Base-by-base conservation (phyloP, 1,140 invertebrate species). In the Himalopsyche phryganea region DNA sequence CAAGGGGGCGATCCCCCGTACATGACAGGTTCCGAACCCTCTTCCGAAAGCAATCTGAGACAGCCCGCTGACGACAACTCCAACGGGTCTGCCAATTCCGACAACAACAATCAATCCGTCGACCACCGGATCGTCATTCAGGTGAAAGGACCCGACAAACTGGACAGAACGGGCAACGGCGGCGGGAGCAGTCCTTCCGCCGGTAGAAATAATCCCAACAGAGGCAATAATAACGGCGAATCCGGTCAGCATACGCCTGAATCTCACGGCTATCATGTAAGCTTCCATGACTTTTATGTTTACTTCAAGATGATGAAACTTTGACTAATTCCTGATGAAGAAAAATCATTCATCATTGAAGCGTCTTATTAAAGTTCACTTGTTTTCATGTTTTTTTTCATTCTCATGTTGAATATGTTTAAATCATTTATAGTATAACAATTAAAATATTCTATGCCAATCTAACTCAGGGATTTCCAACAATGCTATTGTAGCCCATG, bases 111-210 rank as follows among this genome's bases (percentile, higher is more conserved):
- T 63, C 65, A 79, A 32, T 73, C 76, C 58, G 75, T 79, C 18
- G 87, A 91, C 66, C 86, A 89, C 72, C 84, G 86, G 71, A 88
- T 91, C 78, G 87, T 91, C 47, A 91, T 91, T 74, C 88, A 91
- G 74, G 89, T 91, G 40, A 89, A 88, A 64, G 87, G 87, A 44
- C 83, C 83, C 9, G 85, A 85, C 45, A 85, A 82, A 67, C 81
- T 80, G 50, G 73, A 68, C 64, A 65, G 44, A 54, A 19, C 50
- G 23, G 18, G 32, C 14, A 56, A 60, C 46, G 57, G 52, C 33
- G 60, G 61, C 10, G 17, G 13, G 20, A 18, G 18, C 11, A 59
- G 55, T 23, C 45, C 50, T 7, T 19, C 28, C 1, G 17, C 40
- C 15, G n/a, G 20, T 14, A 57, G 55, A 48, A 63, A 50, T 58